phyloP scores from a whole-genome alignment of 2,888 invertebrate genomes.

The Phyllotreta cruciferae region DNA sequence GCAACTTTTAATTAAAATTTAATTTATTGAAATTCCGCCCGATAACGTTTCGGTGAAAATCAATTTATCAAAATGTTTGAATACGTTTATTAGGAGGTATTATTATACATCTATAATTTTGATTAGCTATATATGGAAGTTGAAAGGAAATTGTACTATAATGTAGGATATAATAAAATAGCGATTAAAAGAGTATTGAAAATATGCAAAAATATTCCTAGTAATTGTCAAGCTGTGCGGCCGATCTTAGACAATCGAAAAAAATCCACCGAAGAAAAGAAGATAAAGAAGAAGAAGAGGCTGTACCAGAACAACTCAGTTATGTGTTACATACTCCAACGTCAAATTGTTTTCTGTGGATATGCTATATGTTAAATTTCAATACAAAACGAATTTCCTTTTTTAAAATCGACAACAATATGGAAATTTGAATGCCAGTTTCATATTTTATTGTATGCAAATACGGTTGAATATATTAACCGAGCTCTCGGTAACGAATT shows the following conservation, averaged over 20 bases:
- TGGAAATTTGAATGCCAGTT: constrained; percentile 55
- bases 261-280: constrained; percentile 25
- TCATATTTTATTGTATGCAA: constrained; percentile 58
- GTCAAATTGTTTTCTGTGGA: constrained; percentile 43
- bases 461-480: constrained; percentile 52
- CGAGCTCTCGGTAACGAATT: constrained; percentile 55
- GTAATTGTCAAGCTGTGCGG: constrained; percentile 29
- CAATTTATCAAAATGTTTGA: too few relatives aligned
- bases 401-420: constrained; percentile 51
- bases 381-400: constrained; percentile 45
- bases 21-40: too few relatives aligned
- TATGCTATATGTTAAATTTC: constrained; percentile 43
- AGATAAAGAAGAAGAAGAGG: constrained; percentile 26
- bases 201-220: constrained; percentile 21
- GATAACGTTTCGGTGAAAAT: too few relatives aligned
- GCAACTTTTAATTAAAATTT: too few relatives aligned
- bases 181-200: constrained; percentile 5
- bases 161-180: not conserved
- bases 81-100: too few relatives aligned
- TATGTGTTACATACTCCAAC: constrained; percentile 42
- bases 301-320: constrained; percentile 37
- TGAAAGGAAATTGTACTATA: too few relatives aligned
- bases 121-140: too few relatives aligned
- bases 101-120: too few relatives aligned
- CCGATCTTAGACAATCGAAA: constrained; percentile 20